Evolutionary conservation across 2,797 vertebrate species (phyloP).

Genomic region (Sebastes itinus): DNA sequence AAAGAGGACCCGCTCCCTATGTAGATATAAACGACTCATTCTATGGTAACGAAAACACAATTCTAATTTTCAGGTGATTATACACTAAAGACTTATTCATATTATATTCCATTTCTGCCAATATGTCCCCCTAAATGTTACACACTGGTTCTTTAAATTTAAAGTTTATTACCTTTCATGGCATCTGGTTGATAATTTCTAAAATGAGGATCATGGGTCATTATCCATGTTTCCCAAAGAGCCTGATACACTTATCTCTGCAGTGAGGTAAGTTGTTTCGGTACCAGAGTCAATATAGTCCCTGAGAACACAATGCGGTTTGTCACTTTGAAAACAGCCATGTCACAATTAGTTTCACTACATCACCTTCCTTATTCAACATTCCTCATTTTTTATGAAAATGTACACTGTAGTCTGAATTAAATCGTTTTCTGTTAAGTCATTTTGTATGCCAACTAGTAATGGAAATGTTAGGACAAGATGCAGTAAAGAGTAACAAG

Average conservation of each 20-base stretch:
- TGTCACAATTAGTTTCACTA: background rate
- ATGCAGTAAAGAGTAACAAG: too few relatives aligned
- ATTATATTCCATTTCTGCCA: too few relatives aligned
- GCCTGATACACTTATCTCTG: background rate
- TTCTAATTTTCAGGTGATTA: too few relatives aligned
- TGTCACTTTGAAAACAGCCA: background rate
- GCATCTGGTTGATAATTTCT: too few relatives aligned
- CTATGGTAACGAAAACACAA: too few relatives aligned
- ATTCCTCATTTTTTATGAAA: background rate
- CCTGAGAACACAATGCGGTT: background rate
- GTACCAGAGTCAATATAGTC: background rate
- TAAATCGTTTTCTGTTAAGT: fast-evolving
- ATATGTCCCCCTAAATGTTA: too few relatives aligned
- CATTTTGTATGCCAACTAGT: background rate
- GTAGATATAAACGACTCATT: too few relatives aligned
- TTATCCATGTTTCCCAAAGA: background rate
- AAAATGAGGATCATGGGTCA: background rate
- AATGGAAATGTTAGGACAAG: background rate
- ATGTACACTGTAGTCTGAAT: background rate
- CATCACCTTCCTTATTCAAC: background rate
- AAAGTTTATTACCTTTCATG: background rate
- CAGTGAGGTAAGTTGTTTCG: background rate
- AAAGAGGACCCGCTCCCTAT: too few relatives aligned
- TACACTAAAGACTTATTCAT: too few relatives aligned
- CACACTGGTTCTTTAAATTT: too few relatives aligned